Percentiles rank a stretch among this genome's conserved stretches.
Conservation (phyloP, 2,797 vertebrate genomes). For the Cryptoblepharus egeriae region DNA sequence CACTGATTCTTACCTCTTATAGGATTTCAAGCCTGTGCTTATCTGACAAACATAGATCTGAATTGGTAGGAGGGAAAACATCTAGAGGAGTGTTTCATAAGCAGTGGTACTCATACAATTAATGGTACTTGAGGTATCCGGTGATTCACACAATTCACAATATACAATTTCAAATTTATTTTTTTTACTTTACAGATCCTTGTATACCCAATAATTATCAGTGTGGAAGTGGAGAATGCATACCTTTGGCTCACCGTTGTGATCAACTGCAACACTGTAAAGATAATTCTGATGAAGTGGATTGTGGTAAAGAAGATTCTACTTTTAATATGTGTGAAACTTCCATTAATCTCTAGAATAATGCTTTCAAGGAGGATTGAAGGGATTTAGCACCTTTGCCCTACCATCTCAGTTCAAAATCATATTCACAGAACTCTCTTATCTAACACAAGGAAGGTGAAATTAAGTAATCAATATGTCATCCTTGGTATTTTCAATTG, state of each 20-base stretch:
- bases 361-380: background rate
- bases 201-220: conserved; percentile 80
- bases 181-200: conserved; percentile 72
- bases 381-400: background rate
- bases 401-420: background rate
- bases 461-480: background rate
- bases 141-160: too few relatives aligned
- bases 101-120: too few relatives aligned
- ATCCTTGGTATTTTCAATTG: background rate
- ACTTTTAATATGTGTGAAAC: background rate
- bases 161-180: too few relatives aligned
- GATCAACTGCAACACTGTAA: conserved; percentile 79
- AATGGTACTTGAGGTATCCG: too few relatives aligned
- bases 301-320: conserved; percentile 80
- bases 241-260: conserved; percentile 80
- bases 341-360: background rate
- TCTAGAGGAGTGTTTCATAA: background rate
- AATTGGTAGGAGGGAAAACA: background rate
- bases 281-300: conserved; percentile 86
- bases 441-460: background rate
- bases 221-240: conserved; percentile 83
- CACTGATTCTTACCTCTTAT: background rate
- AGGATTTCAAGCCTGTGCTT: background rate
- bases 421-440: background rate
- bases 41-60: background rate